A percentile compares a stretch with the other conserved stretches of the same genome.
Conservation (phyloP, 2,113 vertebrate species). For the Trichechus manatus region DNA sequence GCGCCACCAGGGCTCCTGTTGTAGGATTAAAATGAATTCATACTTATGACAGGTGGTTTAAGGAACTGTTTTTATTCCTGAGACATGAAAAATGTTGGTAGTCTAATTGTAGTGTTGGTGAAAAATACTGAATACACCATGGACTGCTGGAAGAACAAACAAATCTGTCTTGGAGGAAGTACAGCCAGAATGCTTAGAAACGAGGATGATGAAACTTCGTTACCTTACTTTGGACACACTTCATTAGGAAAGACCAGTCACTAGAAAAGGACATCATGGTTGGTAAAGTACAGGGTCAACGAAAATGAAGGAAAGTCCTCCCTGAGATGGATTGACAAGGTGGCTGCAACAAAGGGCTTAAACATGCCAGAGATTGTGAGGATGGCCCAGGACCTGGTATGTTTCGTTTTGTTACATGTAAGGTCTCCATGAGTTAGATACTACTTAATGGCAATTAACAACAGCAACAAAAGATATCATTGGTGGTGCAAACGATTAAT, state of each 20-base stretch:
- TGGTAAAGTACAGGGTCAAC: neutral
- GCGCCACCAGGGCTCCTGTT: no score
- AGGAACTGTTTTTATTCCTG: slow-evolving; percentile 23
- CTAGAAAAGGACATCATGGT: neutral
- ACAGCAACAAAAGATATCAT: no score
- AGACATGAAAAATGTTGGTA: neutral
- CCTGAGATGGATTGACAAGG: neutral
- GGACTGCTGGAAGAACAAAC: neutral
- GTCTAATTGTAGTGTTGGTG: neutral
- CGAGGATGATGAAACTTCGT: neutral
- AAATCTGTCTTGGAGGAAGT: neutral
- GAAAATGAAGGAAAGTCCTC: neutral
- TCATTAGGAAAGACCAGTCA: no score
- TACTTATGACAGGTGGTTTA: neutral
- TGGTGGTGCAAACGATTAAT: no score
- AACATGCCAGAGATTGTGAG: neutral
- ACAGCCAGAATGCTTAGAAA: neutral
- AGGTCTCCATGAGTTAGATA: neutral
- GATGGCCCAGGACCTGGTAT: neutral
- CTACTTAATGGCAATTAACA: neutral
- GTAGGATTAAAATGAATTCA: neutral
- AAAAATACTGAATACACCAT: neutral
- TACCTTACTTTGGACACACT: no score
- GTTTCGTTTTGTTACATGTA: neutral
- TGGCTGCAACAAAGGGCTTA: no score